Percentiles rank a stretch among this genome's conserved stretches.
Conservation (phyloP, 1,140 invertebrate genomes). For the Lordiphosa collinella region DNA sequence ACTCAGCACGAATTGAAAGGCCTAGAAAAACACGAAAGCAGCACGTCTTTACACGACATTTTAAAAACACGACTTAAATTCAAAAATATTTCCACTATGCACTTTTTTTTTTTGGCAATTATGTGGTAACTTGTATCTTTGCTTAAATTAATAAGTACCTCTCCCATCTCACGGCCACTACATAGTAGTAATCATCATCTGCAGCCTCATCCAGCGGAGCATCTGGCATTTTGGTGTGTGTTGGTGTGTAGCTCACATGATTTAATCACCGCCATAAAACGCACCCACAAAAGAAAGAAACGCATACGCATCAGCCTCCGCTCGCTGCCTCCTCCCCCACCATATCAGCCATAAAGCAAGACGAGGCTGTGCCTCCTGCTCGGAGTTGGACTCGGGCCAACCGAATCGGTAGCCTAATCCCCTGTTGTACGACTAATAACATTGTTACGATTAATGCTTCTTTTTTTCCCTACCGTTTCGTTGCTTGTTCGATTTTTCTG, state of each 20-base stretch:
- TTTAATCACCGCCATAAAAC: constrained; percentile 56
- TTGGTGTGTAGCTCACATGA: constrained; percentile 35
- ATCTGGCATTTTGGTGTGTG: constrained; percentile 22
- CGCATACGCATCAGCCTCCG: not conserved
- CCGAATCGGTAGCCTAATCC: constrained; percentile 78
- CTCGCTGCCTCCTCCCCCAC: constrained; percentile 4
- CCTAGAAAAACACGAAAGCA: too few relatives aligned
- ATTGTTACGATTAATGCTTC: constrained; percentile 79
- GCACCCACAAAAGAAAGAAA: constrained; percentile 16
- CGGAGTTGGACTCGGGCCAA: constrained; percentile 37
- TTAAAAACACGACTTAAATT: too few relatives aligned
- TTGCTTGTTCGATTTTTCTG: constrained; percentile 26
- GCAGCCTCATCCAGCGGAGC: too few relatives aligned
- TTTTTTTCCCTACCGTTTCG: constrained; percentile 41
- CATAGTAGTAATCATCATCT: too few relatives aligned
- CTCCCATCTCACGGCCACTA: too few relatives aligned
- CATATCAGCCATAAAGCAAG: constrained; percentile 33
- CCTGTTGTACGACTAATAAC: constrained; percentile 79
- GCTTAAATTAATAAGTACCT: too few relatives aligned
- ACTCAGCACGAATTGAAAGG: too few relatives aligned
- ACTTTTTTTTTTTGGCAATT: too few relatives aligned
- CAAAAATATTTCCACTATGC: too few relatives aligned
- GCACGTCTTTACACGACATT: too few relatives aligned
- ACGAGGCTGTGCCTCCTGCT: constrained; percentile 8
- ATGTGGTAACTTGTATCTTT: too few relatives aligned